These are phyloP conservation scores for Apus apus DNA, from an alignment of 2,113 vertebrate genomes.

Conservation along the genomic window DNA sequence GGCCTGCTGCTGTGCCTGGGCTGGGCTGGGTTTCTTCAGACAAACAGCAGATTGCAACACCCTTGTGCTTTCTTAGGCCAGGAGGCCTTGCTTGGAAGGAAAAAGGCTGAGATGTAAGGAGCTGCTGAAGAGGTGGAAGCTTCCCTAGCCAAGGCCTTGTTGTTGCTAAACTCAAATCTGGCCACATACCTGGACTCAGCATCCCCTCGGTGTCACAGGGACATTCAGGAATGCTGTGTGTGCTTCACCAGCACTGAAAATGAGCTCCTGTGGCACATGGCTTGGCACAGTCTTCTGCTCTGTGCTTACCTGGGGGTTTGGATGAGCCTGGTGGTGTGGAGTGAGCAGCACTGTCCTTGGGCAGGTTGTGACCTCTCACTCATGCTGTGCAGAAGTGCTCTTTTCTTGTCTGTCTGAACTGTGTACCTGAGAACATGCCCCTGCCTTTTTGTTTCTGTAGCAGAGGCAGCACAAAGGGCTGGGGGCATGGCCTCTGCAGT, in stretches of 20 bases:
- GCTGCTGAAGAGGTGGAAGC: background rate
- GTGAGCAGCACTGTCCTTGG: background rate
- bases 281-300: background rate
- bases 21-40: constrained; percentile 40
- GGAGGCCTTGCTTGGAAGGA: constrained; percentile 15
- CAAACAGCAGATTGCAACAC: constrained; percentile 51
- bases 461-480: background rate
- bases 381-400: rapidly evolving
- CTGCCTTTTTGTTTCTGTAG: background rate
- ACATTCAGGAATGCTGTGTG: background rate
- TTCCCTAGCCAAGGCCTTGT: background rate
- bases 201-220: rapidly evolving
- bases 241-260: background rate
- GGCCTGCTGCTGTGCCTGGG: background rate
- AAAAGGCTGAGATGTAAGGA: background rate
- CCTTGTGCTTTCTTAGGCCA: background rate
- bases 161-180: background rate
- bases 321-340: background rate
- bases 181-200: background rate
- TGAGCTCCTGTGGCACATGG: background rate
- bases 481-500: background rate
- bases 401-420: background rate
- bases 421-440: rapidly evolving
- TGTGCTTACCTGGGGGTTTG: background rate
- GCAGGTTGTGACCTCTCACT: background rate